Evolutionary conservation across 2,888 invertebrate species (phyloP).

Genomic region (Diachrysia chrysitis): DNA sequence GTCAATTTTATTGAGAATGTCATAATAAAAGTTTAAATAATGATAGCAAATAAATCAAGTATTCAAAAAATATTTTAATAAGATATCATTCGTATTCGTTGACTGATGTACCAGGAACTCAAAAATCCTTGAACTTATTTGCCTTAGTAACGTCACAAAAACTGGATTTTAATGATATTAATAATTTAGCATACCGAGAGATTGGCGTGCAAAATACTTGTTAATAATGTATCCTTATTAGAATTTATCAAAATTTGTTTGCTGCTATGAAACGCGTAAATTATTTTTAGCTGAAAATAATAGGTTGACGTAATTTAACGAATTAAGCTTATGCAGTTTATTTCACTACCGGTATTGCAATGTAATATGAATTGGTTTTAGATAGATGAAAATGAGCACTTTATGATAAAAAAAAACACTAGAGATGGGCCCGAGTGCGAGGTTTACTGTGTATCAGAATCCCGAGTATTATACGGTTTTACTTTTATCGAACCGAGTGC

Average conservation of each 20-base stretch:
- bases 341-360: too few relatives aligned
- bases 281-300: neutral
- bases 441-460: too few relatives aligned
- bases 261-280: neutral
- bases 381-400: too few relatives aligned
- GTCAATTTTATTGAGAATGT: conserved; percentile 1
- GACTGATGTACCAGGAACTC: conserved; percentile 33
- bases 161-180: conserved; percentile 27
- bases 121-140: conserved; percentile 51
- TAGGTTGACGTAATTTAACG: too few relatives aligned
- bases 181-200: conserved; percentile 15
- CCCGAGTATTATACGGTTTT: too few relatives aligned
- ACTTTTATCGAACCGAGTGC: too few relatives aligned
- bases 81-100: conserved; percentile 9
- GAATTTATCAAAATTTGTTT: neutral
- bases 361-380: too few relatives aligned
- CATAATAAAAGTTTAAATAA: conserved; percentile 4
- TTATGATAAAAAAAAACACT: too few relatives aligned
- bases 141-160: conserved; percentile 20
- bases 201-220: conserved; percentile 3
- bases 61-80: neutral
- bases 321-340: too few relatives aligned
- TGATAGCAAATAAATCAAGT: conserved; percentile 20
- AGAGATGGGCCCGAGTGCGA: too few relatives aligned
- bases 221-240: conserved; percentile 2